Evolutionary conservation across 2,888 invertebrate species (phyloP).

Genomic region (Drosophila robusta): DNA sequence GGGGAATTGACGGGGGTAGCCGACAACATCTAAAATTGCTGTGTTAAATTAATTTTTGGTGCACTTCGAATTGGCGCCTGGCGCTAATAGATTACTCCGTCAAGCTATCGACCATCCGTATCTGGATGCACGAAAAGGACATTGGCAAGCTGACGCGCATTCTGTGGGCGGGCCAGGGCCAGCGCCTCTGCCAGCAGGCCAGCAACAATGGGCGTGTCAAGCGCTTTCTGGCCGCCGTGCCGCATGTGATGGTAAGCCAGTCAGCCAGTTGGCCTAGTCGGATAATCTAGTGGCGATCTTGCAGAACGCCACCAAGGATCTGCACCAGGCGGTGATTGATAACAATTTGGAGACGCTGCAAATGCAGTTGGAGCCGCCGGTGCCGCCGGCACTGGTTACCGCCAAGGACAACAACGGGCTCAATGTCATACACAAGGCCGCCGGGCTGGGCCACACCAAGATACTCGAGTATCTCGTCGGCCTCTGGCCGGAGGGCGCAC

Average conservation of each 20-base stretch:
- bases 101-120: slow-evolving; percentile 94
- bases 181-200: slow-evolving; percentile 92
- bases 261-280: too few relatives aligned
- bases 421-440: slow-evolving; percentile 95
- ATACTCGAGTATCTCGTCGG: slow-evolving; percentile 91
- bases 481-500: slow-evolving; percentile 89
- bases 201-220: slow-evolving; percentile 93
- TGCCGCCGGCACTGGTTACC: slow-evolving; percentile 89
- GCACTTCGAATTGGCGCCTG: slow-evolving; percentile 36
- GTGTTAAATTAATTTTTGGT: slow-evolving; percentile 43
- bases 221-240: slow-evolving; percentile 96
- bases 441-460: slow-evolving; percentile 91
- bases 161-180: slow-evolving; percentile 95
- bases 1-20: too few relatives aligned
- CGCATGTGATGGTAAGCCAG: slow-evolving; percentile 93
- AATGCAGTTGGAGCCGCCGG: slow-evolving; percentile 88
- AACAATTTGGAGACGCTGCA: slow-evolving; percentile 91
- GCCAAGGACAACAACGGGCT: slow-evolving; percentile 93
- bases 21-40: slow-evolving; percentile 2
- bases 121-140: slow-evolving; percentile 98
- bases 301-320: slow-evolving; percentile 92
- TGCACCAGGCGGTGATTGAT: slow-evolving; percentile 91
- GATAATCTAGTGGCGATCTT: not conserved
- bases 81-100: slow-evolving; percentile 89
- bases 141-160: slow-evolving; percentile 94